Evolutionary conservation across 1,140 invertebrate genomes (phyloP).

Genomic region (Agrilus planipennis): DNA sequence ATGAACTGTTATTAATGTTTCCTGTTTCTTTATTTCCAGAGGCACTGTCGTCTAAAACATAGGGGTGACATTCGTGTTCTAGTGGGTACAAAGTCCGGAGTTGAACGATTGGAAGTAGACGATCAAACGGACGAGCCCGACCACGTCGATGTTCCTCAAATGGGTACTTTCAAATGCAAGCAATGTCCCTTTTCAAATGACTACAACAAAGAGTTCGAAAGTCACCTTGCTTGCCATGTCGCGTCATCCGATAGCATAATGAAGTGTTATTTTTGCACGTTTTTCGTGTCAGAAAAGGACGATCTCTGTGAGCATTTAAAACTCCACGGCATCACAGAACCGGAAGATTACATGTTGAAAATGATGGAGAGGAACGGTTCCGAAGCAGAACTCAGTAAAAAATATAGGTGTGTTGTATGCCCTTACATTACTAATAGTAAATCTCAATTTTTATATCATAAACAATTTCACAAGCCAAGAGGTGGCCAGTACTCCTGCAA

Average conservation of each 20-base stretch:
- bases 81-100: constrained; percentile 34
- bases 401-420: constrained; percentile 59
- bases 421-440: constrained; percentile 74
- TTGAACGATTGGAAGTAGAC: constrained; percentile 33
- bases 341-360: constrained; percentile 20
- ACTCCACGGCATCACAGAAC: constrained; percentile 25
- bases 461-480: constrained; percentile 68
- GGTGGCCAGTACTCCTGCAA: constrained; percentile 65
- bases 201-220: constrained; percentile 49
- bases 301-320: constrained; percentile 31
- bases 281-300: constrained; percentile 45
- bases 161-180: constrained; percentile 41
- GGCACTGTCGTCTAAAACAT: constrained; percentile 61
- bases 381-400: constrained; percentile 33
- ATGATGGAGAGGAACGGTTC: constrained; percentile 6
- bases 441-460: constrained; percentile 73
- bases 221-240: constrained; percentile 62
- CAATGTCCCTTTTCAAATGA: constrained; percentile 63
- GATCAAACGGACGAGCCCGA: constrained; percentile 28
- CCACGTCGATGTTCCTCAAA: constrained; percentile 24
- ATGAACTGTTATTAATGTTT: no score
- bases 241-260: constrained; percentile 55
- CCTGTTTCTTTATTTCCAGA: constrained; percentile 47
- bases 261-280: constrained; percentile 73
- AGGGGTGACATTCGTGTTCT: constrained; percentile 55